Evolutionary conservation across 2,888 invertebrate genomes (phyloP).

Genomic region (Melieria picta): DNA sequence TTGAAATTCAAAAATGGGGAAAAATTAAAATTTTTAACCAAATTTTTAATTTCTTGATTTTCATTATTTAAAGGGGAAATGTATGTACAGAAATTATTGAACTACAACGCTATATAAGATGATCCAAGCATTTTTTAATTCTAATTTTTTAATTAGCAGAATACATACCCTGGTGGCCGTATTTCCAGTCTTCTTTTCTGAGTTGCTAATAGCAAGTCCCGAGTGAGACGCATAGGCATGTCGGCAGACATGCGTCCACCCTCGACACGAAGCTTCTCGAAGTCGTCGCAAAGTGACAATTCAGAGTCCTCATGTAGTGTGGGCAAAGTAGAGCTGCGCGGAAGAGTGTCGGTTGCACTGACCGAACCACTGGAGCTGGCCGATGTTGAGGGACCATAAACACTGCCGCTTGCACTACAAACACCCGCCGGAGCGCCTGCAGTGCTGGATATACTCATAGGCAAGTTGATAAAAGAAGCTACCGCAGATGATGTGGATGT

Average conservation of each 20-base stretch:
- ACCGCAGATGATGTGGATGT: conserved; percentile 49
- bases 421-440: conserved; percentile 51
- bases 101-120: too few species aligned
- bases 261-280: conserved; percentile 60
- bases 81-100: too few species aligned
- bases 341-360: conserved; percentile 66
- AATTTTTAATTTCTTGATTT: too few species aligned
- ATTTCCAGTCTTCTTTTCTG: conserved; percentile 78
- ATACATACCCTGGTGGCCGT: conserved; percentile 71
- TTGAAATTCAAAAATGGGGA: too few species aligned
- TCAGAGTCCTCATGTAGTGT: conserved; percentile 90
- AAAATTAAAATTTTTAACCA: too few species aligned
- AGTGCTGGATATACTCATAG: conserved; percentile 39
- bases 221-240: conserved; percentile 75
- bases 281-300: conserved; percentile 68
- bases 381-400: conserved; percentile 65
- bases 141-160: background rate
- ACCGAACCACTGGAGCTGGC: conserved; percentile 66
- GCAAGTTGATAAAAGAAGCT: conserved; percentile 55
- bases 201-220: conserved; percentile 82
- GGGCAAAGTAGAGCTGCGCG: conserved; percentile 73
- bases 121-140: too few species aligned
- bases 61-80: too few species aligned
- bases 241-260: conserved; percentile 60
- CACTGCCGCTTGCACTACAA: conserved; percentile 64